phyloP scores from a whole-genome alignment of 1,140 invertebrate genomes.

The Chionoecetes opilio region DNA sequence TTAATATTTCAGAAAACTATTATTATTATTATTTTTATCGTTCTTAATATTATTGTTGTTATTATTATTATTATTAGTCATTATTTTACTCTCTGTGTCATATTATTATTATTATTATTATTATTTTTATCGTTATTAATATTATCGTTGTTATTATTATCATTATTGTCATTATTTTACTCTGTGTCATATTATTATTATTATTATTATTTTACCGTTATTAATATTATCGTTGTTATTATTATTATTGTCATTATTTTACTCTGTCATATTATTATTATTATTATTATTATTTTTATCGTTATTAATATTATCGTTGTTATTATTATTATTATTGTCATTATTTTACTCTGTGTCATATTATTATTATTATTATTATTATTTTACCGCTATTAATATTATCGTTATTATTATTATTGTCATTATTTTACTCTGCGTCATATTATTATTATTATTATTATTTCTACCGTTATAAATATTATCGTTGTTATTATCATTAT shows the following conservation, averaged over 20 bases:
- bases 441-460: slow-evolving; percentile 32
- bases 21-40: too few relatives aligned
- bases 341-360: too few relatives aligned
- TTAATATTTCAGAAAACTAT: too few relatives aligned
- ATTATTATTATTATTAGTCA: too few relatives aligned
- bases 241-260: slow-evolving; percentile 45
- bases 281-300: slow-evolving; percentile 61
- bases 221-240: too few relatives aligned
- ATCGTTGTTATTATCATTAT: too few relatives aligned
- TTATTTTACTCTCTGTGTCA: too few relatives aligned
- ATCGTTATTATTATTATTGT: slow-evolving; percentile 21
- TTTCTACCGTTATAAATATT: background rate
- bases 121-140: slow-evolving; percentile 32
- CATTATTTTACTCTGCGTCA: too few relatives aligned
- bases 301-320: slow-evolving; percentile 60
- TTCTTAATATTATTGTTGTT: too few relatives aligned
- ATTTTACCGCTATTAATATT: background rate
- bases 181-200: background rate
- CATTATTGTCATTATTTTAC: background rate
- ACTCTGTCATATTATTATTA: slow-evolving; percentile 43
- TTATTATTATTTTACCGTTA: background rate
- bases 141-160: background rate
- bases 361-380: slow-evolving; percentile 47
- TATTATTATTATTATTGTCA: slow-evolving; percentile 57
- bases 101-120: background rate